Evolutionary conservation across 2,797 vertebrate species (phyloP).

Genomic region (Craterocephalus amniculus): DNA sequence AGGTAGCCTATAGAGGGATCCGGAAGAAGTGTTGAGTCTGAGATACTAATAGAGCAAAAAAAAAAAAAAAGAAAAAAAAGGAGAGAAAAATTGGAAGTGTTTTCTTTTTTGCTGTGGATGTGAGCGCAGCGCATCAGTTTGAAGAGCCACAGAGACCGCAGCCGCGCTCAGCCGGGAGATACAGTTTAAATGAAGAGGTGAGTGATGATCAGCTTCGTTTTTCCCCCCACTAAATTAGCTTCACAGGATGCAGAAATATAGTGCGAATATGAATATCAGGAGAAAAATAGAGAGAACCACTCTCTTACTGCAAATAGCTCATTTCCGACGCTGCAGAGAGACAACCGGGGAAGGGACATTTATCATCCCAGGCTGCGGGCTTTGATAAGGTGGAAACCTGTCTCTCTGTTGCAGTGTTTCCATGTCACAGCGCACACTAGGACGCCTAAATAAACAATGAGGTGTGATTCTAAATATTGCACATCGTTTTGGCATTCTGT

Average conservation of each 20-base stretch:
- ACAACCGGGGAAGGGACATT: slow-evolving; percentile 49
- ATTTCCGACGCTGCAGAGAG: slow-evolving; percentile 58
- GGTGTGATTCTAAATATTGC: slow-evolving; percentile 7
- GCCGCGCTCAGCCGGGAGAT: slow-evolving; percentile 47
- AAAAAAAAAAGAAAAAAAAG: too few species aligned
- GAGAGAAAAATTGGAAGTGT: slow-evolving; percentile 33
- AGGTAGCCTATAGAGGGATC: slow-evolving; percentile 36
- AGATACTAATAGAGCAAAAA: slow-evolving; percentile 12
- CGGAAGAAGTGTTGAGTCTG: slow-evolving; percentile 39
- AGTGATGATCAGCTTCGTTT: slow-evolving; percentile 52
- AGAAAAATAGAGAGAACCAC: background rate
- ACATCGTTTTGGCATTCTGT: background rate
- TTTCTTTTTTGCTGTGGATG: slow-evolving; percentile 66
- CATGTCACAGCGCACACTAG: slow-evolving; percentile 21
- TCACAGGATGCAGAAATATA: slow-evolving; percentile 11
- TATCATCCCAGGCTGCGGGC: slow-evolving; percentile 49
- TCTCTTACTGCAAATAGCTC: slow-evolving; percentile 4
- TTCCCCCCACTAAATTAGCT: slow-evolving; percentile 15
- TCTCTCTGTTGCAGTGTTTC: slow-evolving; percentile 28
- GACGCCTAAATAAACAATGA: slow-evolving; percentile 22
- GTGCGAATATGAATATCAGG: slow-evolving; percentile 12
- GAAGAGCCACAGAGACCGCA: slow-evolving; percentile 33
- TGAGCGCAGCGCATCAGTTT: slow-evolving; percentile 65
- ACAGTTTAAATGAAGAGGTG: slow-evolving; percentile 69
- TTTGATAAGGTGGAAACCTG: slow-evolving; percentile 37